Percentiles rank a stretch among this genome's conserved stretches.
Evolutionary conservation across 2,888 invertebrate genomes (phyloP).

Genomic region (Adelphocoris suturalis): DNA sequence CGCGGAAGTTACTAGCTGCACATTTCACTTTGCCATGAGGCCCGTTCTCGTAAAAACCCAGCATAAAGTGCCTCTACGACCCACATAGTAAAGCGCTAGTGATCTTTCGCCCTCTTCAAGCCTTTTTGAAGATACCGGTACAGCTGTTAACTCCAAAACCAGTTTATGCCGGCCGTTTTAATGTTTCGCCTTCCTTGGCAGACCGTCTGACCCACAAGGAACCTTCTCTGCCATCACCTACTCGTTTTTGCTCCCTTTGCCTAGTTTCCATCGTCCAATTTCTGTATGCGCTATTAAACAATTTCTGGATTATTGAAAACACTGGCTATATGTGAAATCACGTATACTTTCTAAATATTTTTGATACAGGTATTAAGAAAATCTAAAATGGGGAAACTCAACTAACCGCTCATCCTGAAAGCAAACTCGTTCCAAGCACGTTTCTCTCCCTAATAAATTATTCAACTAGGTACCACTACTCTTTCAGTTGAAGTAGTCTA

Average conservation of each 20-base stretch:
- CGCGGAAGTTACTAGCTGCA: not conserved
- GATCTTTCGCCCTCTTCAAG: not conserved
- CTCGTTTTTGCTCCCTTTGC: not conserved
- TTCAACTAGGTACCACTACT: too few relatives aligned
- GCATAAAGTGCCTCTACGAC: not conserved
- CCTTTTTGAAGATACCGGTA: not conserved
- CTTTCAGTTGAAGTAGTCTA: too few relatives aligned
- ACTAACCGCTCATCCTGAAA: too few relatives aligned
- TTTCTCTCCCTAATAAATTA: too few relatives aligned
- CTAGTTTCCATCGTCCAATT: not conserved
- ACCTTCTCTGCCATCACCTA: not conserved
- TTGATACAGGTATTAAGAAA: too few relatives aligned
- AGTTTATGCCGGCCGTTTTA: conserved; percentile 11
- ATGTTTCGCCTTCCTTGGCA: not conserved
- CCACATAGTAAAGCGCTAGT: conserved; percentile 6
- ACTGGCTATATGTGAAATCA: not conserved
- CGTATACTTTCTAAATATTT: not conserved
- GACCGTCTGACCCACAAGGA: conserved; percentile 14
- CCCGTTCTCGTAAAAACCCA: not conserved
- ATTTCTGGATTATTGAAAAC: not conserved
- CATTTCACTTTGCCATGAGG: not conserved
- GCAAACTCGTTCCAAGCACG: too few relatives aligned
- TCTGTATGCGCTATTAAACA: not conserved
- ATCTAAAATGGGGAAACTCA: too few relatives aligned
- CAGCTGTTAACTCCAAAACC: conserved; percentile 35